These are phyloP conservation scores for Orussus abietinus DNA, from an alignment of 1,140 invertebrate species.

Conservation along the genomic window DNA sequence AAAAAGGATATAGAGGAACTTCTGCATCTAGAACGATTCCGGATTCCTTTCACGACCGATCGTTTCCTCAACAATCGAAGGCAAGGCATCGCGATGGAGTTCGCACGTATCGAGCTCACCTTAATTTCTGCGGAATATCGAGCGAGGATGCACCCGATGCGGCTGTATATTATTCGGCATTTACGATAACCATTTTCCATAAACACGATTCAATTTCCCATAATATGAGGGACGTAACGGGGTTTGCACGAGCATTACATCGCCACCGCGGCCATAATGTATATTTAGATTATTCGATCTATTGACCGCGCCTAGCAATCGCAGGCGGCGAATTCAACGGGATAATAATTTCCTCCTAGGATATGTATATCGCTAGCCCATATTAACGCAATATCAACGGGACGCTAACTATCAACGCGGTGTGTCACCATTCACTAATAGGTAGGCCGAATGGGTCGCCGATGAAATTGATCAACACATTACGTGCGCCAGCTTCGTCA, in stretches of 20 bases:
- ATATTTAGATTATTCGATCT: not conserved
- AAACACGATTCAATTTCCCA: slow-evolving; percentile 34
- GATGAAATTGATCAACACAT: slow-evolving; percentile 33
- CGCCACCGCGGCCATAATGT: too few relatives aligned
- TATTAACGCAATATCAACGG: slow-evolving; percentile 17
- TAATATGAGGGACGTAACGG: slow-evolving; percentile 10
- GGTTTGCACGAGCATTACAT: too few relatives aligned
- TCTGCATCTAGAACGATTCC: too few relatives aligned
- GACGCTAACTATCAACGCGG: too few relatives aligned
- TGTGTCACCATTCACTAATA: slow-evolving; percentile 19
- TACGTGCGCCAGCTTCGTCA: slow-evolving; percentile 27
- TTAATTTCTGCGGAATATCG: slow-evolving; percentile 13
- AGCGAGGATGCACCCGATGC: slow-evolving; percentile 10
- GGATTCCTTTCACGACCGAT: too few relatives aligned
- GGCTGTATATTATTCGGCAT: slow-evolving; percentile 20
- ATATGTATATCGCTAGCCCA: too few relatives aligned
- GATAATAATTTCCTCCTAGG: too few relatives aligned
- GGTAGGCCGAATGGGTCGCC: slow-evolving; percentile 22
- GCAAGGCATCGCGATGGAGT: too few relatives aligned
- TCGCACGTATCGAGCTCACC: not conserved
- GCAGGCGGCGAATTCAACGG: too few relatives aligned
- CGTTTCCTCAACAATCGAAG: too few relatives aligned
- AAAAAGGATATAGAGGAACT: too few relatives aligned
- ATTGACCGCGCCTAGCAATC: too few relatives aligned
- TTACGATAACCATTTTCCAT: slow-evolving; percentile 26